Evolutionary conservation across 1,140 invertebrate species (phyloP), one percentile per base, ranked within the genome.

Genomic region (Halyomorpha halys): DNA sequence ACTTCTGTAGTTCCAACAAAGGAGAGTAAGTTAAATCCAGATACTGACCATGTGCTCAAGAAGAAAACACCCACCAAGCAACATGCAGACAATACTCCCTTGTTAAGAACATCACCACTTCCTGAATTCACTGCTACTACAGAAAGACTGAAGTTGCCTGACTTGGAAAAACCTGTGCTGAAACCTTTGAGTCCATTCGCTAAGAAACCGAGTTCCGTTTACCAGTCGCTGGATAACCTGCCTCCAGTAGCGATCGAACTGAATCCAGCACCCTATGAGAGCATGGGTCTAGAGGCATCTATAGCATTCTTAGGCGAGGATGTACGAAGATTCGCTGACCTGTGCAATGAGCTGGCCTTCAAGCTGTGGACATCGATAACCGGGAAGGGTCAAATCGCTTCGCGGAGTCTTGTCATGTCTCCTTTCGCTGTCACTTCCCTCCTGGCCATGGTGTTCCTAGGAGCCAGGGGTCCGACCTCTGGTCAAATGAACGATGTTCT

Each of bases 401-500:
- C 82, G 15, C 78, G 88, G 68, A 91, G 89, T 68, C 76, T 93
- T 66, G 82, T 89, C n/a, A 73, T 92, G 3, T 92, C 90, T 13
- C 90, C 90, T 0, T 91, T 91, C 68, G 89, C 88, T 0, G 81
- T 89, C 63, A 89, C 86, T 1, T 91, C 88, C 3, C 81, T 90
- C 71, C 72, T 93, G 3, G 88, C 90, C 3, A 91, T 93, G 89
- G 83, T 92, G 39, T 92, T 91, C 72, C 79, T 94, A 45, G 91
- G 90, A 3, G 89, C 90, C 4, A 79, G 86, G 66, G 90, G 90
- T 44, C 80, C 85, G n/a, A 93, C 91, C 0, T 90, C 89, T 0
- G 87, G 86, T 0, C 87, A 92, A 79, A 90, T 94, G 85, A 91
- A 92, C 70, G 87, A 91, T 67, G 80, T 92, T 15, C 77, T 94